Percentiles rank a stretch among this genome's conserved stretches.
Evolutionary conservation across 2,113 vertebrate species (phyloP).

Genomic region (Corythaeola cristata): DNA sequence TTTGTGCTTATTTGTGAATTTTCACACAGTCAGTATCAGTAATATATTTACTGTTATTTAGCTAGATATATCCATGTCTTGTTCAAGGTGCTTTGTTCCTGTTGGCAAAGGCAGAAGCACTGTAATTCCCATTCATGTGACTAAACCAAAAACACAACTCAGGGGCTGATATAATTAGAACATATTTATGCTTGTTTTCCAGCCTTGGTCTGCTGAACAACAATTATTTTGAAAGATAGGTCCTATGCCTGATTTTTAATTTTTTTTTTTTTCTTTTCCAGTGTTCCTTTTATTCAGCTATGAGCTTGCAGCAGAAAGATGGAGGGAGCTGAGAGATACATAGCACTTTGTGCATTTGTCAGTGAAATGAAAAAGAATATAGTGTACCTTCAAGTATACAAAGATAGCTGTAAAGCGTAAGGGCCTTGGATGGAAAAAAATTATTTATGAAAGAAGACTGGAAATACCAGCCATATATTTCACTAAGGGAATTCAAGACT

Average conservation of each 20-base stretch:
- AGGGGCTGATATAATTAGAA: constrained; percentile 63
- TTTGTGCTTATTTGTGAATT: background rate
- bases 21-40: background rate
- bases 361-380: background rate
- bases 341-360: background rate
- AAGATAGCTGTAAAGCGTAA: background rate
- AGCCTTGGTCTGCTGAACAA: constrained; percentile 65
- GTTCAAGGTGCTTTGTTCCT: constrained; percentile 67
- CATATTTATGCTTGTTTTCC: constrained; percentile 63
- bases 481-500: background rate
- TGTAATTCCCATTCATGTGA: constrained; percentile 30
- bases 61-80: constrained; percentile 28
- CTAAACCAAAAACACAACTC: constrained; percentile 62
- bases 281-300: background rate
- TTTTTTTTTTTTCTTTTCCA: background rate
- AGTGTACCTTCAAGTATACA: background rate
- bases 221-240: constrained; percentile 71
- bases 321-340: background rate
- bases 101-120: constrained; percentile 58
- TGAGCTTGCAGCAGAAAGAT: background rate
- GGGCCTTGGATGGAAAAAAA: background rate
- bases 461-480: background rate
- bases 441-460: background rate
- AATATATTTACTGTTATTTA: background rate
- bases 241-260: background rate